Conservation (phyloP, 2,113 vertebrate genomes). For the Silurus glanis region DNA sequence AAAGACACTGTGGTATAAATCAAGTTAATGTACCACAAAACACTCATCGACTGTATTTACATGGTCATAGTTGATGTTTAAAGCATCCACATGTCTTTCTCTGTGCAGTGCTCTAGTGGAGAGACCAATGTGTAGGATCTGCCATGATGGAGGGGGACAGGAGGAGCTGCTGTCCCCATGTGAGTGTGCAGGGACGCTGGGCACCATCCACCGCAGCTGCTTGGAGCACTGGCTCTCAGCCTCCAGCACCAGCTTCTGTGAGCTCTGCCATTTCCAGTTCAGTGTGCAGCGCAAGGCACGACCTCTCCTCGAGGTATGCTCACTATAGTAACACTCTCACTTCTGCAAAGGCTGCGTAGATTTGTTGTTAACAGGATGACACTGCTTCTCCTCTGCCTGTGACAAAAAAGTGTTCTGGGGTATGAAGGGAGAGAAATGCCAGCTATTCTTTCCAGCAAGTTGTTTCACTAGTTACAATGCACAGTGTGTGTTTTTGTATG, state of each 20-base stretch:
- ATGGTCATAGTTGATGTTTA: not conserved
- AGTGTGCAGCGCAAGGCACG: slow-evolving; percentile 86
- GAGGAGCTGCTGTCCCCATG: slow-evolving; percentile 90
- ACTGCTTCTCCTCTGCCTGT: not conserved
- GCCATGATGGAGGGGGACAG: slow-evolving; percentile 83
- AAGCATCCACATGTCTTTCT: not conserved
- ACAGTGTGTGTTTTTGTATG: not conserved
- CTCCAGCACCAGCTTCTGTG: slow-evolving; percentile 97
- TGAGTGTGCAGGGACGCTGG: slow-evolving; percentile 89
- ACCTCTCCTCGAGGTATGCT: slow-evolving; percentile 87
- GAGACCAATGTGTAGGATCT: slow-evolving; percentile 93
- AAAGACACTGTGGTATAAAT: not conserved
- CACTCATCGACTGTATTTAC: not conserved
- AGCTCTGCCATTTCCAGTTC: slow-evolving; percentile 95
- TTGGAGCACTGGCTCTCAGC: slow-evolving; percentile 95
- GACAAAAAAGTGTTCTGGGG: not conserved
- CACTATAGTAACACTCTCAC: not conserved
- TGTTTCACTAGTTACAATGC: not conserved
- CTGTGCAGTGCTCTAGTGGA: slow-evolving; percentile 26
- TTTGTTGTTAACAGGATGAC: not conserved
- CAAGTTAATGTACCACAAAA: not conserved
- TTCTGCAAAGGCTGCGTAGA: slow-evolving; percentile 50
- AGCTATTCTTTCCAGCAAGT: not conserved
- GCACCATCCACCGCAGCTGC: slow-evolving; percentile 93
- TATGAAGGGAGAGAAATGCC: not conserved